Conservation (phyloP, 2,113 vertebrate genomes). For the Pitta sordida region DNA sequence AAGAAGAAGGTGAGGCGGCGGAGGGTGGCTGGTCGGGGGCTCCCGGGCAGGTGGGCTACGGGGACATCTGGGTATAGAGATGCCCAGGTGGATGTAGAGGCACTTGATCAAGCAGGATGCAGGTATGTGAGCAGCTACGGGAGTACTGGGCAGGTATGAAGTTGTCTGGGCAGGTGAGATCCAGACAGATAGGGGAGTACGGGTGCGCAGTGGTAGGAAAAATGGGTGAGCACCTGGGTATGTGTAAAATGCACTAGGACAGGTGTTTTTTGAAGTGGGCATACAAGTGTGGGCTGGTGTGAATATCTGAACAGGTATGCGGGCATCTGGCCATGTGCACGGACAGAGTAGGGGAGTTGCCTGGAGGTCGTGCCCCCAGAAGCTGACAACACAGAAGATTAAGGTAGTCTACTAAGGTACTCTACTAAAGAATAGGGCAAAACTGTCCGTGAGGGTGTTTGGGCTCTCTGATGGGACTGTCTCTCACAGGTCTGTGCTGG, state of each 20-base stretch:
- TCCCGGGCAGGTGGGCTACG: background rate
- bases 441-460: background rate
- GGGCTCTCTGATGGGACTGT: background rate
- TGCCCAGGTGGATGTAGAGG: background rate
- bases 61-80: background rate
- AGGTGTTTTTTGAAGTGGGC: background rate
- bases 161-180: background rate
- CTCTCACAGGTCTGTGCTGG: background rate
- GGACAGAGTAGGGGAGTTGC: background rate
- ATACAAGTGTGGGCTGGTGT: background rate
- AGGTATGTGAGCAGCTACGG: background rate
- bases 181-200: background rate
- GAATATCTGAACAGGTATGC: background rate
- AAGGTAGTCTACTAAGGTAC: background rate
- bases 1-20: slow-evolving; percentile 35
- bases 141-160: background rate
- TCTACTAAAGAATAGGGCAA: background rate
- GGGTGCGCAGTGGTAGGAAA: background rate
- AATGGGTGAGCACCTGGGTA: background rate
- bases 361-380: background rate
- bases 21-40: background rate
- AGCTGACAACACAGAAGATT: background rate
- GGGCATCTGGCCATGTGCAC: background rate
- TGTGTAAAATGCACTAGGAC: background rate
- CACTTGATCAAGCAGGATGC: background rate